Evolutionary conservation across 64 coral and sea anemone genomes (phyloP), one percentile per base, ranked within the genome.

Genomic region (Porites lutea): DNA sequence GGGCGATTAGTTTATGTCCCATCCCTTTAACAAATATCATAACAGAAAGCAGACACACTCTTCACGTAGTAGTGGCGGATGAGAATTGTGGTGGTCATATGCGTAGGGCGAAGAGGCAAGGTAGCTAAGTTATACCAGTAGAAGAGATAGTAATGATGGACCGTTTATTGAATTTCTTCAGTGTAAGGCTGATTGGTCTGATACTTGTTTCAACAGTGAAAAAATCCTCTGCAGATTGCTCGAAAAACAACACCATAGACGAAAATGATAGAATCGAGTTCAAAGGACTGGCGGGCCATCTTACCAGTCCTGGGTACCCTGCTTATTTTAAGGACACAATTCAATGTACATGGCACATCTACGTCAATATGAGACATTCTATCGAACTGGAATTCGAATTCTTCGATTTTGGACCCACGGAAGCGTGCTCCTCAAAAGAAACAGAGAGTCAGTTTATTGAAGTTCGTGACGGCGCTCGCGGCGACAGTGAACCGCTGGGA

Each of bases 301-400:
- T 91, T 8, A 16, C 55, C 43, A 91, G 78, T 65, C 89, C 89
- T 50, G 54, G 69, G n/a, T 91, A 83, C n/a, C 89, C 89, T 10
- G 81, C 60, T 0, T 76, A 61, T 55, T 83, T 83, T 18, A 47
- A 27, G 8, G 81, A 83, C 13, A 65, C 53, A 27, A 83, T 82
- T 47, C 68, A 84, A 21, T 91, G 89, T 19, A 82, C 79, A 8
- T 91, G 89, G 89, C 20, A 72, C 8, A 91, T 91, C 20, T 50
- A 19, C 27, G 89, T 84, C 22, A 45, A 23, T 20, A 79, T 21
- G 68, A 82, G 55, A 18, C 55, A 83, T 23, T 70, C 71, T 6
- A 72, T 91, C 23, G 60, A 80, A 19, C 69, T 91, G 18, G 27
- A 91, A 73, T 91, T 91, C 23, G 57, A 65, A 23, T 74, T 64